These are phyloP conservation scores for Argyra leucocephala DNA, from an alignment of 2,888 invertebrate species.

Conservation along the genomic window DNA sequence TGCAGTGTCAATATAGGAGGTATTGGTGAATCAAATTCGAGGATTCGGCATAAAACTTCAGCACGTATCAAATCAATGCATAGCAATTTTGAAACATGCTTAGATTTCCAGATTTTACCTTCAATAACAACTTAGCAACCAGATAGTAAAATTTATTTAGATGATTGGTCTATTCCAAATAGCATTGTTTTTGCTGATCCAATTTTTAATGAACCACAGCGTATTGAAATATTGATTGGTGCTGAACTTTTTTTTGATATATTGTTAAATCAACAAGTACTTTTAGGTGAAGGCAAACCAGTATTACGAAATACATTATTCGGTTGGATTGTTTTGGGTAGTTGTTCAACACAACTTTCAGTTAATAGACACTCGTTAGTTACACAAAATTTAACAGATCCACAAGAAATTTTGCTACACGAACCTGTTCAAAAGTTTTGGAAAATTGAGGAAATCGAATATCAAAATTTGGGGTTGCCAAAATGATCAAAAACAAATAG, in stretches of 20 bases:
- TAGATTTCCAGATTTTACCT: constrained; percentile 4
- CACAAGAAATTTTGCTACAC: not conserved
- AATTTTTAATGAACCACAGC: too few relatives aligned
- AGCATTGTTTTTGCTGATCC: too few relatives aligned
- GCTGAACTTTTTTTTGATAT: too few relatives aligned
- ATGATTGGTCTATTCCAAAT: constrained; percentile 5
- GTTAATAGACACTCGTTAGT: not conserved
- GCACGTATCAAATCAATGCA: not conserved
- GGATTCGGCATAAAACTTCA: constrained; percentile 7
- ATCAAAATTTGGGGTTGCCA: not conserved
- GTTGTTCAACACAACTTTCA: not conserved
- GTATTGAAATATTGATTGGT: too few relatives aligned
- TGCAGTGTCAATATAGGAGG: too few relatives aligned
- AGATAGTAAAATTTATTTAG: not conserved
- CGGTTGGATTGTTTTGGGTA: constrained; percentile 16
- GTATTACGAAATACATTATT: constrained; percentile 12
- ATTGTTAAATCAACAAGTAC: too few relatives aligned
- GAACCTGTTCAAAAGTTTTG: not conserved
- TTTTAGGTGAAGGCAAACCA: not conserved
- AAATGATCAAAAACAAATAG: not conserved
- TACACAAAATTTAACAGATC: not conserved
- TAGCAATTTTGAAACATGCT: not conserved
- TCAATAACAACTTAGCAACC: constrained; percentile 7
- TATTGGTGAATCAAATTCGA: not conserved
- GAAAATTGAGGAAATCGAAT: not conserved